These are phyloP conservation scores for Rhinogobius similis DNA, from an alignment of 2,113 vertebrate genomes.

Conservation along the genomic window DNA sequence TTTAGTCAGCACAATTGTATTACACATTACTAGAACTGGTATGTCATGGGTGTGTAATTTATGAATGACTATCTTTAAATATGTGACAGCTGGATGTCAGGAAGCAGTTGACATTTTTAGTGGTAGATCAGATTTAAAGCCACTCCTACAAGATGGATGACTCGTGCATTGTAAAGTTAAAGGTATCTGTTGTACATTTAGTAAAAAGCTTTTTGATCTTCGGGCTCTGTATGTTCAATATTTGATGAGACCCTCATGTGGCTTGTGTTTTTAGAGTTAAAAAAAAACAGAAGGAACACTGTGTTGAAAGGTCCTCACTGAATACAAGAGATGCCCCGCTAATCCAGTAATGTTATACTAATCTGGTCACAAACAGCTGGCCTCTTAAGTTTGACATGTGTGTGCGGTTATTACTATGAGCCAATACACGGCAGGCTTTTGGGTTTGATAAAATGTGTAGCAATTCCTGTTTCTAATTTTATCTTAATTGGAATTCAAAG, in stretches of 20 bases:
- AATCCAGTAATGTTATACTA: constrained; percentile 62
- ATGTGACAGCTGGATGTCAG: constrained; percentile 26
- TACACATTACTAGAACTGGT: constrained; percentile 7
- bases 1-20: constrained; percentile 6
- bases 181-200: not conserved
- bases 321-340: constrained; percentile 37
- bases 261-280: constrained; percentile 27
- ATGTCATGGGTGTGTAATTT: constrained; percentile 15
- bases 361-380: constrained; percentile 55
- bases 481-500: not conserved
- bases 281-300: constrained; percentile 45
- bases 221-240: not conserved
- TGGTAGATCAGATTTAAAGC: constrained; percentile 29
- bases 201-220: constrained; percentile 16
- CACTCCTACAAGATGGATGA: constrained; percentile 9
- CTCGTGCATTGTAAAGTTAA: constrained; percentile 10
- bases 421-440: constrained; percentile 5
- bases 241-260: constrained; percentile 11
- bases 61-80: constrained; percentile 19
- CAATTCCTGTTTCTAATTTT: not conserved
- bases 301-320: constrained; percentile 26
- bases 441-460: not conserved
- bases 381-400: constrained; percentile 36
- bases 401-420: constrained; percentile 19
- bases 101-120: constrained; percentile 41